Percentiles rank a stretch among this genome's conserved stretches.
phyloP scores from a whole-genome alignment of 2,888 invertebrate species.

The Hyalella azteca region DNA sequence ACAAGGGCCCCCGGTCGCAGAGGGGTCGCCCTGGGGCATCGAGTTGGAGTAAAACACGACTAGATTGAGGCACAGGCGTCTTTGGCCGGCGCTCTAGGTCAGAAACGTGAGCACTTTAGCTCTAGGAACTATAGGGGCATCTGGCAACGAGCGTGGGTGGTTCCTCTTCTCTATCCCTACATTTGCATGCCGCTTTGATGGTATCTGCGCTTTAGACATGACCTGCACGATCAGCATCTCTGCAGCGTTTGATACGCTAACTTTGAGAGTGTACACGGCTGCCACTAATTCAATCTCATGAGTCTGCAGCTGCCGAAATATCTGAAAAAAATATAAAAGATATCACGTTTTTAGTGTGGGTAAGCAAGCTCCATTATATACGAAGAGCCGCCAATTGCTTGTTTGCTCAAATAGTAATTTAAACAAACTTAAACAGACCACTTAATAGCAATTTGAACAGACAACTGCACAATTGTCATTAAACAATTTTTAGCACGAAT shows the following conservation, averaged over 20 bases:
- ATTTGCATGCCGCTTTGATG: slow-evolving; percentile 32
- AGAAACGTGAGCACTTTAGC: neutral
- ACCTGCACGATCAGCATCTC: slow-evolving; percentile 20
- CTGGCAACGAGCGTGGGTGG: slow-evolving; percentile 12
- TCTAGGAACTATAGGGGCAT: neutral
- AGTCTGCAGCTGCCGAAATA: too few species aligned
- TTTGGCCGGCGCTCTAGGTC: neutral
- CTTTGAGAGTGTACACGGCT: too few species aligned
- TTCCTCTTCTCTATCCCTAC: neutral
- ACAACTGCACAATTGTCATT: too few species aligned
- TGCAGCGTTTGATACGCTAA: neutral
- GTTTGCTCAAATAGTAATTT: too few species aligned
- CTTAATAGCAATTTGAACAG: too few species aligned
- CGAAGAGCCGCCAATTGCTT: too few species aligned
- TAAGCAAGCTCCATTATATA: too few species aligned
- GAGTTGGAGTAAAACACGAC: neutral
- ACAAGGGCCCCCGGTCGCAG: neutral
- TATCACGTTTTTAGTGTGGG: too few species aligned
- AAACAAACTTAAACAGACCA: too few species aligned
- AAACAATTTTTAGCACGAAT: too few species aligned
- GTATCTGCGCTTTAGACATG: neutral
- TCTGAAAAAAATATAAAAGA: too few species aligned
- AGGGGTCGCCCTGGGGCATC: neutral
- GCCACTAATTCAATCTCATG: too few species aligned
- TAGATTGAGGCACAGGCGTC: neutral